These are phyloP conservation scores for Hippopotamus amphibius DNA, from an alignment of 2,113 vertebrate genomes.

Conservation along the genomic window DNA sequence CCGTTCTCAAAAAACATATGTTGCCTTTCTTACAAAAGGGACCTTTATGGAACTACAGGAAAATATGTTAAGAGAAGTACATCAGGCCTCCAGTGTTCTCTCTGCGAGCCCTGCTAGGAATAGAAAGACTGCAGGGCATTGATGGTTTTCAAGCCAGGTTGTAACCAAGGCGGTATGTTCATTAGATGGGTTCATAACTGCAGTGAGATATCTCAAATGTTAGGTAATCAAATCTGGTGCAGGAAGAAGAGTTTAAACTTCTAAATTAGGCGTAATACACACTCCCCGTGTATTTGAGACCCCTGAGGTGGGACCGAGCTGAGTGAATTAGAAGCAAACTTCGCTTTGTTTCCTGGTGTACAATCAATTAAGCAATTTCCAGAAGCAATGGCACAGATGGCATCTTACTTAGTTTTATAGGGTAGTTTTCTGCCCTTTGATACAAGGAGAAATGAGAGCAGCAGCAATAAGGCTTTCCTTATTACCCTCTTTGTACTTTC, in stretches of 20 bases:
- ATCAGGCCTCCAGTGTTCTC: not conserved
- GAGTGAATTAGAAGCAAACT: constrained; percentile 40
- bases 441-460: constrained; percentile 13
- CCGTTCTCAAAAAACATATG: not conserved
- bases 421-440: constrained; percentile 24
- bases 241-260: constrained; percentile 30
- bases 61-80: not conserved
- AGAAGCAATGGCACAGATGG: constrained; percentile 60
- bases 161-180: not conserved
- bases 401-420: constrained; percentile 28
- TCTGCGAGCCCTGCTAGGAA: not conserved
- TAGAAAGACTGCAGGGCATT: not conserved
- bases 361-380: constrained; percentile 67
- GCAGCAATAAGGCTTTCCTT: constrained; percentile 6
- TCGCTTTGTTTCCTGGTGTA: constrained; percentile 16
- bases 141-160: not conserved
- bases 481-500: not conserved
- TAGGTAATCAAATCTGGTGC: not conserved
- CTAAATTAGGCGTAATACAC: not conserved
- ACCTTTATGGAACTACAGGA: constrained; percentile 13
- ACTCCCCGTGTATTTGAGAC: not conserved
- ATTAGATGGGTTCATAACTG: not conserved
- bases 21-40: not conserved
- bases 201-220: not conserved
- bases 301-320: not conserved